Percentiles rank a stretch among this genome's conserved stretches.
These are phyloP conservation scores for Paratilapia polleni DNA, from an alignment of 2,113 vertebrate genomes.

Conservation along the genomic window DNA sequence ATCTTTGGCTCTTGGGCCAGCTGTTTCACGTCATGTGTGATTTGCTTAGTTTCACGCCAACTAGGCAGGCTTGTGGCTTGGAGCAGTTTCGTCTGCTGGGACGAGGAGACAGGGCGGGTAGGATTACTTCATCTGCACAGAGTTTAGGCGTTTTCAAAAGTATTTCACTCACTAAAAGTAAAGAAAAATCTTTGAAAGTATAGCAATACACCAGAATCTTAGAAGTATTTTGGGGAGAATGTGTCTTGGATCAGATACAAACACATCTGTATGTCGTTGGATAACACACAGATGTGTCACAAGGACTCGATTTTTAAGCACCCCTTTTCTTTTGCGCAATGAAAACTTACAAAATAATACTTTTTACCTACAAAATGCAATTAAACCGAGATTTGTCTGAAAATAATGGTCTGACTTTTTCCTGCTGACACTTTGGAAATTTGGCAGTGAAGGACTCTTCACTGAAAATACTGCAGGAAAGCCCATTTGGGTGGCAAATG, in stretches of 20 bases:
- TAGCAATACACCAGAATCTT: background rate
- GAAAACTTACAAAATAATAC: background rate
- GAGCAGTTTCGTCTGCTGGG: conserved; percentile 44
- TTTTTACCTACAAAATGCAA: background rate
- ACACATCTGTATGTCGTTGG: background rate
- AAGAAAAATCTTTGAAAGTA: background rate
- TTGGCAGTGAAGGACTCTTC: background rate
- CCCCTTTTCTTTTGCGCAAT: background rate
- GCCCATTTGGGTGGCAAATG: background rate
- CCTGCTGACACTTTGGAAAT: background rate
- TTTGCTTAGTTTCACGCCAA: conserved; percentile 51
- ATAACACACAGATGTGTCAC: background rate
- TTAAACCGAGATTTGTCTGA: background rate
- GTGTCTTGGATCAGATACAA: background rate
- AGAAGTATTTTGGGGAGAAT: background rate
- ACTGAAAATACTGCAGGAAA: conserved; percentile 2
- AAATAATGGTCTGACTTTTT: background rate
- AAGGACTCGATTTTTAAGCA: background rate
- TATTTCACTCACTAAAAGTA: conserved; percentile 9
- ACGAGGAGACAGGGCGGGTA: conserved; percentile 43
- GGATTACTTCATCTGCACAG: conserved; percentile 50
- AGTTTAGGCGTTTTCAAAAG: background rate
- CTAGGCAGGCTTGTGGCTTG: conserved; percentile 38
- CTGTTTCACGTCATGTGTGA: conserved; percentile 58
- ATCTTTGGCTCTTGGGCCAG: conserved; percentile 41